Evolutionary conservation across 2,797 vertebrate genomes (phyloP), one percentile per base, ranked within the genome.

Genomic region (Hydrophis major): DNA sequence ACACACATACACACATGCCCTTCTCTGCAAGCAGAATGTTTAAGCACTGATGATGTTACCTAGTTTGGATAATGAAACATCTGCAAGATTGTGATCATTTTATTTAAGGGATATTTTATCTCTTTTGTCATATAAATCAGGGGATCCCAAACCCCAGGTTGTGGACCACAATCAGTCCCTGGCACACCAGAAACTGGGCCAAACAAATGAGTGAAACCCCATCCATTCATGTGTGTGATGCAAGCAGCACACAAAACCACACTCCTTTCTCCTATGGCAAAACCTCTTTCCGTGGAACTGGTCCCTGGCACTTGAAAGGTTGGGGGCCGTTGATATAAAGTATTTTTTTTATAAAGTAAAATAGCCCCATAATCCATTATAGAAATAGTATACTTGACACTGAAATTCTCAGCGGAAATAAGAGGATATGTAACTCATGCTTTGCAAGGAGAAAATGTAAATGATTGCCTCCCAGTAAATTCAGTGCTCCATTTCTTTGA

Each of bases 211-310:
- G n/a, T 18, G n/a, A 74, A 74, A 74, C 66, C 14, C n/a, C 2
- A 37, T 74, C n/a, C 4, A 0, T 6, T 0, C n/a, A 74, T 32
- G 6, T 18, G n/a, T 6, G 1, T 6, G 6, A 74, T 74, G n/a
- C n/a, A 74, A 14, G 66, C n/a, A 37, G 66, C n/a, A 7, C 66
- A 74, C 14, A 0, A 74, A 74, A 74, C 14, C 16, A 37, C 0
- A 0, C 4, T 0, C n/a, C 14, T 7, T n/a, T 37, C 1, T 14
- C 12, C 66, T 4, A 1, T 0, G 2, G 63, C 32, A 69, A 69
- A 69, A n/a, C 28, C 13, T 66, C 28, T 66, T 13, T 66, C 63
- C 28, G 6, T 2, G 1, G 63, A 66, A 66, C 13, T 2, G 2
- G 5, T 69, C n/a, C 66, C n/a, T 74, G 66, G 14, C 4, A 0